A percentile compares a stretch with the other conserved stretches of the same genome.
Conservation (phyloP, 1,140 invertebrate species). For the Magallana gigas region DNA sequence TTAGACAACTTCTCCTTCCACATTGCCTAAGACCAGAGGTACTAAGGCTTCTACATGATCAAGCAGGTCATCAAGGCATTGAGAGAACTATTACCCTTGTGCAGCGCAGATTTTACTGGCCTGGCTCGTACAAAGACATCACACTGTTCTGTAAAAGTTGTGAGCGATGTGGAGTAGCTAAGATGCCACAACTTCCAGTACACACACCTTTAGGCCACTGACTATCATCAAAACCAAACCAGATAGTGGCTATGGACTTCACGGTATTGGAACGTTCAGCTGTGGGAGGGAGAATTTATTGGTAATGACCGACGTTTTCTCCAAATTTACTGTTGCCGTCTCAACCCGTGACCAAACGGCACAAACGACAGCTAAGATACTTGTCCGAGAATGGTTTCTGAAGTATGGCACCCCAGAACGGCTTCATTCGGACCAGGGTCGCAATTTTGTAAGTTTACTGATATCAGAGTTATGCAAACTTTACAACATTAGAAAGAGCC, state of each 20-base stretch:
- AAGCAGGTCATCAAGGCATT: conserved; percentile 39
- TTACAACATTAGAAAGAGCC: conserved; percentile 54
- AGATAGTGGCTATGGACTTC: conserved; percentile 57
- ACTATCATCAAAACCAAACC: conserved; percentile 49
- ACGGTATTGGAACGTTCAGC: conserved; percentile 48
- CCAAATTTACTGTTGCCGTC: conserved; percentile 42
- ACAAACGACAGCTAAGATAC: conserved; percentile 50
- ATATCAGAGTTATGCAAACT: conserved; percentile 54
- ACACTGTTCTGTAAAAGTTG: conserved; percentile 24
- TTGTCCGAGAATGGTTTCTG: conserved; percentile 60
- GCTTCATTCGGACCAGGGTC: conserved; percentile 61
- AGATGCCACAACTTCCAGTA: conserved; percentile 44
- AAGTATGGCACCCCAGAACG: conserved; percentile 51
- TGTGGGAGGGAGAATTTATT: conserved; percentile 59
- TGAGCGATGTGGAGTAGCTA: conserved; percentile 42
- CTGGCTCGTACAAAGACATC: conserved; percentile 46
- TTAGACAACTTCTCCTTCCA: conserved; percentile 43
- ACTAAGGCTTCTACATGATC: conserved; percentile 53
- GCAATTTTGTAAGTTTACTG: conserved; percentile 54
- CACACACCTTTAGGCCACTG: conserved; percentile 46
- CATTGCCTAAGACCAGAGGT: conserved; percentile 36
- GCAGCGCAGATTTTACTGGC: conserved; percentile 51
- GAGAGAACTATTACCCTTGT: neutral
- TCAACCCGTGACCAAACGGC: conserved; percentile 48
- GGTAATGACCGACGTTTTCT: conserved; percentile 48